Percentiles rank a stretch among this genome's conserved stretches.
Conservation (phyloP, 2,113 vertebrate species). For the Gymnorhina tibicen region DNA sequence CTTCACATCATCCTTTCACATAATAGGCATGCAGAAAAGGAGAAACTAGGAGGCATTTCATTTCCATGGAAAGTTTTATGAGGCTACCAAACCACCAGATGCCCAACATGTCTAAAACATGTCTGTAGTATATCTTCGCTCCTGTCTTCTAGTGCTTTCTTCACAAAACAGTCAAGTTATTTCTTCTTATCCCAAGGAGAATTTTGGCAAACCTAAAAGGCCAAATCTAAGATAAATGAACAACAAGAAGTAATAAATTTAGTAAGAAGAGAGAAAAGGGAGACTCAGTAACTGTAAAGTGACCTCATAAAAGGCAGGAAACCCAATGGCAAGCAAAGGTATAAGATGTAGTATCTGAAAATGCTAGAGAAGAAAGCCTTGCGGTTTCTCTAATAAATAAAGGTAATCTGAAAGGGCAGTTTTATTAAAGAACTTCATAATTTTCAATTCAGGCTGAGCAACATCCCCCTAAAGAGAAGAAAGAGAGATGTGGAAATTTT, state of each 20-base stretch:
- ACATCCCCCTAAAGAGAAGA: not conserved
- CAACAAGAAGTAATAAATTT: not conserved
- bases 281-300: not conserved
- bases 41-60: not conserved
- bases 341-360: not conserved
- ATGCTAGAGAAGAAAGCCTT: not conserved
- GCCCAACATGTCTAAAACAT: not conserved
- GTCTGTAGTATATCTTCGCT: not conserved
- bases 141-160: not conserved
- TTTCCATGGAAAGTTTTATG: not conserved
- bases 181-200: not conserved
- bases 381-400: not conserved
- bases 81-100: not conserved
- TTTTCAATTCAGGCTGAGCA: not conserved
- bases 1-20: not conserved
- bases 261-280: not conserved
- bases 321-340: not conserved
- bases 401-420: not conserved
- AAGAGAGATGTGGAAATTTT: not conserved
- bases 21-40: not conserved
- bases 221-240: not conserved
- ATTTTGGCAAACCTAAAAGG: not conserved
- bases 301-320: not conserved
- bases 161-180: not conserved
- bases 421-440: not conserved